phyloP scores from a whole-genome alignment of 2,797 vertebrate species.

The Capromys pilorides region DNA sequence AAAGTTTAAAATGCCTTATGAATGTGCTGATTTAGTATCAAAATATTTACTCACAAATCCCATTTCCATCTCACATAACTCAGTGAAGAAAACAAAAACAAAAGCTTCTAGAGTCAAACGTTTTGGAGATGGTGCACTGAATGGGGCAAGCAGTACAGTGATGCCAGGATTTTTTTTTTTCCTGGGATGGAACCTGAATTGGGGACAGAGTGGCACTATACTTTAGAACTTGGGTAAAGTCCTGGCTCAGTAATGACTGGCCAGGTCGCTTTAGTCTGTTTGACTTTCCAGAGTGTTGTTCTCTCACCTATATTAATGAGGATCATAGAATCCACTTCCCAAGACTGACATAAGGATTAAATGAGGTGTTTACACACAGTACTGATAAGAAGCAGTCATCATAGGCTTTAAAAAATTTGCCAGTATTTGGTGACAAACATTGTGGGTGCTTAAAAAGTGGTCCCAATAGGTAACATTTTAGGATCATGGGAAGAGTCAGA shows the following conservation, averaged over 20 bases:
- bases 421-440: background rate
- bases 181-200: background rate
- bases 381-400: background rate
- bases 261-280: background rate
- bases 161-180: background rate
- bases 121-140: background rate
- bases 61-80: background rate
- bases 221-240: background rate
- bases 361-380: background rate
- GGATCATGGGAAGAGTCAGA: background rate
- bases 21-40: background rate
- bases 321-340: background rate
- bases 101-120: background rate
- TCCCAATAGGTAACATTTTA: background rate
- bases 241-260: background rate
- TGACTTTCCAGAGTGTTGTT: background rate
- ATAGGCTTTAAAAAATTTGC: background rate
- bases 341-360: background rate
- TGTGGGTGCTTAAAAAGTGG: background rate
- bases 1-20: slow-evolving; percentile 55
- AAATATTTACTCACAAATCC: slow-evolving; percentile 32
- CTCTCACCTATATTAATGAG: background rate
- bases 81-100: background rate
- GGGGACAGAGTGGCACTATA: background rate
- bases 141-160: background rate